phyloP scores from a whole-genome alignment of 2,888 invertebrate genomes.

The Empis stercorea region DNA sequence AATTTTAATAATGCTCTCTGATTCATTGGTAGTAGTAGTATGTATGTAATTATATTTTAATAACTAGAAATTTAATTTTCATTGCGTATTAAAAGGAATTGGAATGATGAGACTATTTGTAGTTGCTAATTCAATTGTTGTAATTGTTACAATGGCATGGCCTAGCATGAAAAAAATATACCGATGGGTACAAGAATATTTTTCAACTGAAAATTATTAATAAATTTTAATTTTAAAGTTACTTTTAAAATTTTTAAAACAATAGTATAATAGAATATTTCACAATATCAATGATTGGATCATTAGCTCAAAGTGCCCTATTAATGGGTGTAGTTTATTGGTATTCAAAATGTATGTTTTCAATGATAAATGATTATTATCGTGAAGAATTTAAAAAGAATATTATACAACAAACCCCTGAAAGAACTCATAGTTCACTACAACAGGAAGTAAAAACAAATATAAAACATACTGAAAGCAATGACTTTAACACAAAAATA shows the following conservation, averaged over 20 bases:
- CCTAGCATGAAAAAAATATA: conserved; percentile 53
- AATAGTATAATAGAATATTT: too few species aligned
- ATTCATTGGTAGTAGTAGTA: too few species aligned
- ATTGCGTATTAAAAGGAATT: conserved; percentile 35
- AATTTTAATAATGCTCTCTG: too few species aligned
- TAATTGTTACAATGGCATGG: conserved; percentile 59
- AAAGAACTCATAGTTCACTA: too few species aligned
- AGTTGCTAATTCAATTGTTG: conserved; percentile 57
- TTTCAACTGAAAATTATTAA: conserved; percentile 27
- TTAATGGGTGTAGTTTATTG: conserved; percentile 55
- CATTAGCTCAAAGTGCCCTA: conserved; percentile 49
- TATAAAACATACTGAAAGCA: background rate
- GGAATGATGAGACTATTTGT: conserved; percentile 74
- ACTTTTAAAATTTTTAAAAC: conserved; percentile 5
- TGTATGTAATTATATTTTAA: too few species aligned
- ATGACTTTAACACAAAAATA: background rate
- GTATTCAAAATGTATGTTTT: conserved; percentile 58
- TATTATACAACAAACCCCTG: background rate
- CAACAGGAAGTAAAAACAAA: too few species aligned
- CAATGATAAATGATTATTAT: conserved; percentile 62
- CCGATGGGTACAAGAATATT: conserved; percentile 40
- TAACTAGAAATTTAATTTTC: too few species aligned
- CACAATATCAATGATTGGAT: conserved; percentile 46
- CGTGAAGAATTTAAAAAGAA: conserved; percentile 50
- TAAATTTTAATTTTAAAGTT: conserved; percentile 6